A percentile compares a stretch with the other conserved stretches of the same genome.
These are phyloP conservation scores for Linnaemya vulpina DNA, from an alignment of 2,888 invertebrate genomes.

Conservation along the genomic window DNA sequence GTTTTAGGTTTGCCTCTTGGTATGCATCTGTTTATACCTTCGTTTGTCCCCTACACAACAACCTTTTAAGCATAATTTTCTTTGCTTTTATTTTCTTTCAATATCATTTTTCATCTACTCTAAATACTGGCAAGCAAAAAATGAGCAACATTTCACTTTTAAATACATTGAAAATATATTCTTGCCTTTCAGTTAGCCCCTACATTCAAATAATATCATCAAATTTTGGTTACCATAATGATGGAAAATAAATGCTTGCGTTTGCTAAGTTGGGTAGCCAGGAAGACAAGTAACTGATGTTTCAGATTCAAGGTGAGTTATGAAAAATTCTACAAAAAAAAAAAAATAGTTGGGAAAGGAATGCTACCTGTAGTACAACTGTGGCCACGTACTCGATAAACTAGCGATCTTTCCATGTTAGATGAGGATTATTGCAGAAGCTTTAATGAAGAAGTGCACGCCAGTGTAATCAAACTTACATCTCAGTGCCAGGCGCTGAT, in stretches of 20 bases:
- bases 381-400: too few species aligned
- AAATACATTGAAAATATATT: background rate
- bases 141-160: slow-evolving; percentile 62
- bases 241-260: background rate
- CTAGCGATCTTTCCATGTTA: too few species aligned
- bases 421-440: too few species aligned
- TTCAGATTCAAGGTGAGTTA: too few species aligned
- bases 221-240: background rate
- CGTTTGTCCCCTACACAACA: slow-evolving; percentile 16
- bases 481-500: too few species aligned
- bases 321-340: too few species aligned
- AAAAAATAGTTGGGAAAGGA: too few species aligned
- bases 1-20: slow-evolving; percentile 1
- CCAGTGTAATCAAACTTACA: too few species aligned
- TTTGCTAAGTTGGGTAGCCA: background rate
- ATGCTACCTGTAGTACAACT: too few species aligned
- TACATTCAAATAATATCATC: background rate
- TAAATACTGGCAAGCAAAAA: slow-evolving; percentile 52
- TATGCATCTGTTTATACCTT: slow-evolving; percentile 13
- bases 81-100: slow-evolving; percentile 70
- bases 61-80: slow-evolving; percentile 57
- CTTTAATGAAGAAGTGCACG: too few species aligned
- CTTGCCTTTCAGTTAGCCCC: background rate
- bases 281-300: too few species aligned
- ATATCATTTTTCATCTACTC: slow-evolving; percentile 64